phyloP scores from a whole-genome alignment of 2,797 vertebrate species.

The Xenentodon cancila region DNA sequence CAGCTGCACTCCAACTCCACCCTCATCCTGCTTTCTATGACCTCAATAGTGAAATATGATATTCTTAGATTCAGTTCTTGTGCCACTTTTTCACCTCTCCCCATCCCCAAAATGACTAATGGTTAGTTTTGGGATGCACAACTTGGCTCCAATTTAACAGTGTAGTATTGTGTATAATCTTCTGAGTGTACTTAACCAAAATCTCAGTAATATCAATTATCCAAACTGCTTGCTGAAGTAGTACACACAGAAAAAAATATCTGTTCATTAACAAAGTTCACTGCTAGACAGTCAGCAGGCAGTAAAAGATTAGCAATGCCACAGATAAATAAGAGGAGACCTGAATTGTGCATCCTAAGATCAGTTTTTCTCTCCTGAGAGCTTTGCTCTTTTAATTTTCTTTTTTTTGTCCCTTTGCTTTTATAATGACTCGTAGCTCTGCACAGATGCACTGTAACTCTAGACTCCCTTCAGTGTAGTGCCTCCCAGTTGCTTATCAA shows the following conservation, averaged over 20 bases:
- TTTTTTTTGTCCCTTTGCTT: constrained; percentile 67
- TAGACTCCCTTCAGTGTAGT: constrained; percentile 67
- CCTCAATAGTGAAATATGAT: constrained; percentile 66
- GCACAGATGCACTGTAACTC: constrained; percentile 65
- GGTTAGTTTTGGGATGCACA: constrained; percentile 74
- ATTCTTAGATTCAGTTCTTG: constrained; percentile 71
- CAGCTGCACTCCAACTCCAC: constrained; percentile 44
- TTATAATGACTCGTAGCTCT: constrained; percentile 75
- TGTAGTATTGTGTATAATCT: constrained; percentile 30
- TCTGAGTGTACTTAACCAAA: constrained; percentile 45
- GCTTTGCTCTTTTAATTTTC: constrained; percentile 71
- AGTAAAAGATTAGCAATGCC: constrained; percentile 64
- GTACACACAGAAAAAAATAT: constrained; percentile 45
- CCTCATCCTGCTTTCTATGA: constrained; percentile 52
- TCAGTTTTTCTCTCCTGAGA: constrained; percentile 76
- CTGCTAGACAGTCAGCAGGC: constrained; percentile 59
- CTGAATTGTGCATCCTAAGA: constrained; percentile 80
- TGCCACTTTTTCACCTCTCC: constrained; percentile 59
- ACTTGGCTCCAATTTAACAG: constrained; percentile 56
- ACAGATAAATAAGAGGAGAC: constrained; percentile 72
- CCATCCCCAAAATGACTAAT: constrained; percentile 39
- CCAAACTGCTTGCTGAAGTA: constrained; percentile 38
- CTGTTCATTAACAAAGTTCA: constrained; percentile 49
- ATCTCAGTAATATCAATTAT: constrained; percentile 33
- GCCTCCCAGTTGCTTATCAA: constrained; percentile 76